Base-by-base conservation (phyloP, 2,113 vertebrate species). In the Bubo scandiacus region DNA sequence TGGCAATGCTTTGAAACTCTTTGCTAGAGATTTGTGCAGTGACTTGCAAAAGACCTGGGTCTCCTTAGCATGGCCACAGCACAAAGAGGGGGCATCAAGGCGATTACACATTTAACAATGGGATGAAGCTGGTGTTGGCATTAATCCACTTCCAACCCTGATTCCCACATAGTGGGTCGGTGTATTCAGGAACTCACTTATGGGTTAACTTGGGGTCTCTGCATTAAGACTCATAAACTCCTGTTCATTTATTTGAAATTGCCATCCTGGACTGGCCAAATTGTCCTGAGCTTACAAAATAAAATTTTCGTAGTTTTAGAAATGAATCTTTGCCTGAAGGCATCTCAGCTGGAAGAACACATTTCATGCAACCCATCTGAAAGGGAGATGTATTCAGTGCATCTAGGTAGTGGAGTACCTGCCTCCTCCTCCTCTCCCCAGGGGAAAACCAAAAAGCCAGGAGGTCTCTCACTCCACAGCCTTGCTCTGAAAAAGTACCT, bases 201-300 rank as follows among this genome's bases (percentile, higher is more conserved):
- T 0, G 5, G 79, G 49, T 88, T 92, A 72, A 63, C 20, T 43
- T 6, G 1, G 49, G 47, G 52, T 59, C 36, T 80, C 36, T 79
- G 42, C 65, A 71, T 51, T 74, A 81, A 88, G 16, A 25, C 23
- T 74, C 55, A 29, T 2, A 75, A 90, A 81, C 16, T 36, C 51
- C 4, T n/a, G 4, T 10, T 75, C 11, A 6, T 3, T 12, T 5
- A 19, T 59, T 67, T 61, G 9, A 18, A 84, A 73, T 78, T 3
- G 10, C 32, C 30, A 36, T 74, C 15, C 16, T 43, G 12, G 45
- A 16, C 78, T 87, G 26, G 51, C 10, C 5, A 87, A 36, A 3
- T 70, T 65, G 55, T 68, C 26, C 18, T 1, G 3, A 43, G 59
- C 0, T 4, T 12, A 68, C 1, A 13, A 88, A 77, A 29, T 7